These are phyloP conservation scores for Micromys minutus DNA, from an alignment of 2,113 vertebrate species.

Conservation along the genomic window DNA sequence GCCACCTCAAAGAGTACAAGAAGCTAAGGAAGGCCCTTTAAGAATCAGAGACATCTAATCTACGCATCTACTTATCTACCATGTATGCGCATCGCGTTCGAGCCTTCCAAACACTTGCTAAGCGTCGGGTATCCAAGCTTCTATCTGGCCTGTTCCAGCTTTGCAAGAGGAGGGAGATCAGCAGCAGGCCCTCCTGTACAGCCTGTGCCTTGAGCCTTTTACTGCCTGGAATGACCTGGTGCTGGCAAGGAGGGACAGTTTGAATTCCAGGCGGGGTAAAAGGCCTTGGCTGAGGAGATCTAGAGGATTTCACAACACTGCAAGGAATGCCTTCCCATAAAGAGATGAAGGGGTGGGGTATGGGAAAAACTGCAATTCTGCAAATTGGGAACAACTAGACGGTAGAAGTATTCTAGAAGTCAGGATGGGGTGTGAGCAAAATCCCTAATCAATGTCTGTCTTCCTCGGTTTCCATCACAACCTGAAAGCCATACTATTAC, in stretches of 20 bases:
- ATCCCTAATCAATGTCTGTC: background rate
- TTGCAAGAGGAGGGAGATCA: background rate
- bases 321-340: constrained; percentile 45
- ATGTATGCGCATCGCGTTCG: background rate
- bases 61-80: background rate
- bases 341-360: background rate
- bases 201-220: constrained; percentile 31
- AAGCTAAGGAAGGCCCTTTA: background rate
- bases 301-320: constrained; percentile 66
- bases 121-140: background rate
- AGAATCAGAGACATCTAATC: background rate
- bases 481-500: background rate
- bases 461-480: background rate
- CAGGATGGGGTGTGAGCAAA: background rate
- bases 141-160: background rate
- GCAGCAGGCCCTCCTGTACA: background rate
- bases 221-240: constrained; percentile 47
- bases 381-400: background rate
- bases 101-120: too few species aligned
- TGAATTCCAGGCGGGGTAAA: constrained; percentile 76
- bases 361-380: background rate
- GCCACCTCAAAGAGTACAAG: background rate
- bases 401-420: background rate
- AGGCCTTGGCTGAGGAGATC: constrained; percentile 66
- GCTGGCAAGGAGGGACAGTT: constrained; percentile 53